Evolutionary conservation across 2,797 vertebrate species (phyloP), one percentile per base, ranked within the genome.

Genomic region (Poeciliopsis infans): DNA sequence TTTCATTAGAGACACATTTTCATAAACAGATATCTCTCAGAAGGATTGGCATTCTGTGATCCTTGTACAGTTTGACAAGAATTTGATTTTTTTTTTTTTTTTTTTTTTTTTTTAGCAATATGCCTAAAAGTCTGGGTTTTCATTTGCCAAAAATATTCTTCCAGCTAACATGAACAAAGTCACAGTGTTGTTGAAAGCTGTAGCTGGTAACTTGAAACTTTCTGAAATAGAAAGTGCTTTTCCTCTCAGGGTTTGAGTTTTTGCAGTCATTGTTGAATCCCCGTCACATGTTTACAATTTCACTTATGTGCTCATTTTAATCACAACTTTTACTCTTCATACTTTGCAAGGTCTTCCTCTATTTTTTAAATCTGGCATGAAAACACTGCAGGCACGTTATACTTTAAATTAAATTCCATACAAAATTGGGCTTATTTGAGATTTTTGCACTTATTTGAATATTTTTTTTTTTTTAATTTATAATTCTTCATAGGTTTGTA

Each of bases 401-500:
- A 72, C 59, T 82, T 87, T 76, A 84, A 57, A 57, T n/a, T 57
- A 28, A 83, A 89, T 89, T 87, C 85, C 20, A 45, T 25, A 3
- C 79, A 75, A 61, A 18, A 11, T 36, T 66, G 18, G 36, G 64
- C 41, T 68, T 41, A 68, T 86, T 83, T 87, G 81, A 39, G 39
- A 82, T 79, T 75, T 15, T 69, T 46, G 75, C 86, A 81, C 82
- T 84, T 88, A 79, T 78, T 84, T 86, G 1, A 88, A 90, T 84
- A 85, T 39, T 61, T 57, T 89, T 92, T 87, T 75, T 79, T 76
- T 89, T 88, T 77, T n/a, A n/a, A 73, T 78, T 88, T 77, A 71
- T 79, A 78, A 61, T 77, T 31, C 31, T 31, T 31, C 1, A 31
- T 31, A 74, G 64, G 33, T 46, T 53, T 75, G 78, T 8, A 47